phyloP scores from a whole-genome alignment of 2,113 vertebrate species.

The Sapajus apella region DNA sequence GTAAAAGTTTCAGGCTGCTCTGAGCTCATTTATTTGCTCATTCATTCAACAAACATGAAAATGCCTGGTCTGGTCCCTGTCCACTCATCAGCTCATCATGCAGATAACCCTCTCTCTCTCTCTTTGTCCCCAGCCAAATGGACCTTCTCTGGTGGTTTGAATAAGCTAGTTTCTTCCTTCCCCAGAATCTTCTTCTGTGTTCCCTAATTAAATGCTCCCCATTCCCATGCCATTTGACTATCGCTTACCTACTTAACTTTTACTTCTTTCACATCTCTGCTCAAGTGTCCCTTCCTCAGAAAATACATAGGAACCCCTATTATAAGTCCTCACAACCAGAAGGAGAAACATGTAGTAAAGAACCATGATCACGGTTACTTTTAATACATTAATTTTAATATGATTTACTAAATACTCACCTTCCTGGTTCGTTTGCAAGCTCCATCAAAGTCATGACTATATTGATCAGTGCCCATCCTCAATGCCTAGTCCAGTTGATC shows the following conservation, averaged over 20 bases:
- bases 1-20: not conserved
- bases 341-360: not conserved
- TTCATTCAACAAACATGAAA: not conserved
- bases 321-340: not conserved
- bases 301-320: not conserved
- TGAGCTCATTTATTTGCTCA: not conserved
- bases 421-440: not conserved
- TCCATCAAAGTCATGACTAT: accelerated
- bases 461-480: not conserved
- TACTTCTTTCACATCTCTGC: not conserved
- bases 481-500: not conserved
- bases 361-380: too few relatives aligned
- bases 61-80: not conserved
- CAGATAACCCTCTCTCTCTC: not conserved
- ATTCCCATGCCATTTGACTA: not conserved
- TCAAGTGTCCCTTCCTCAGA: not conserved
- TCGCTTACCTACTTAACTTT: not conserved
- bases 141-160: not conserved
- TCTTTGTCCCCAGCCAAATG: not conserved
- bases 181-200: not conserved
- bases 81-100: not conserved
- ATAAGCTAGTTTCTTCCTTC: not conserved
- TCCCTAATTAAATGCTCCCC: not conserved
- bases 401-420: not conserved
- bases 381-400: not conserved